Base-by-base conservation (phyloP, 2,113 vertebrate genomes). In the Atrichornis clamosus region DNA sequence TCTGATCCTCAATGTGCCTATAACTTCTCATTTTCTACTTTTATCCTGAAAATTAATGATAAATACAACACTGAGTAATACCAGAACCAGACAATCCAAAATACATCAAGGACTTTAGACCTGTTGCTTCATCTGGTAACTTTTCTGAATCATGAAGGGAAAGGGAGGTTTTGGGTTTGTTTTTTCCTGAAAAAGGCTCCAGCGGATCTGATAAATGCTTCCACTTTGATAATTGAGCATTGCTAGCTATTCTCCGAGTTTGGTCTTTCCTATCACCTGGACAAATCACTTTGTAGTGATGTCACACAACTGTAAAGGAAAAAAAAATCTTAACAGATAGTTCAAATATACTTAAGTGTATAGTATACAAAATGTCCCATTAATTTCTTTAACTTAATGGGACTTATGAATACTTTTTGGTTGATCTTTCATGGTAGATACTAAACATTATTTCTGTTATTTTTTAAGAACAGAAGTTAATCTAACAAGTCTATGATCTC, bases 111-210 rank as follows among this genome's bases (percentile, higher is more conserved):
- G 5, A 46, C 16, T 56, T 47, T 5, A 52, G 33, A 22, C 17
- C 5, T 62, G 7, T 53, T 85, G 16, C 7, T 81, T 47, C 39
- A 60, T 33, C 8, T 53, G 24, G 2, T 16, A 52, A 37, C 0
- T 62, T 82, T 75, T 46, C 24, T 41, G 10, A 10, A 74, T 58
- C 27, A 6, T 24, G 3, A 69, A 73, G 10, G 15, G 35, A 70
- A 92, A 84, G 13, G 3, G 1, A 84, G 19, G 9, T 9, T 37
- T 41, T 33, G 4, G 0, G 1, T 6, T 19, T 32, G 27, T 8
- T 15, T 17, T 27, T 2, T 30, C 9, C 30, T 39, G 11, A 5
- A 50, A 52, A 91, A 89, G 13, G 19, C 15, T 59, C 9, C 7
- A 32, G 4, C 21, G 3, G 13, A 60, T 28, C 7, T 81, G 26